phyloP scores from a whole-genome alignment of 1,140 invertebrate species.

The Trissolcus basalis region DNA sequence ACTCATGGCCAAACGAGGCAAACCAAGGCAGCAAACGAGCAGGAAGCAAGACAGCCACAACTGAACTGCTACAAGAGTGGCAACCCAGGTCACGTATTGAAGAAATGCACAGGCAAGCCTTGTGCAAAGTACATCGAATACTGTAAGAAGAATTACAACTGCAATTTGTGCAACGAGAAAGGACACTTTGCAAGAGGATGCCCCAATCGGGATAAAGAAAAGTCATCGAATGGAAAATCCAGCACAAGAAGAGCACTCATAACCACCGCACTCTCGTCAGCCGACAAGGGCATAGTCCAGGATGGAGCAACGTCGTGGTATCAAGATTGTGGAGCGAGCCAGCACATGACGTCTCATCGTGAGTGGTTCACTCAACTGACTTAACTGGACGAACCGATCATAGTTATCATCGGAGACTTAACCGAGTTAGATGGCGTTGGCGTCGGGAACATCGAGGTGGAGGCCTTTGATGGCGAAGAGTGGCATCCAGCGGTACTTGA shows the following conservation, averaged over 20 bases:
- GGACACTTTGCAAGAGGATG: not conserved
- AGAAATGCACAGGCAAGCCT: constrained; percentile 43
- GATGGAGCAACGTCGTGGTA: constrained; percentile 19
- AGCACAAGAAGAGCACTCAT: not conserved
- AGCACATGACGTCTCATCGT: constrained; percentile 48
- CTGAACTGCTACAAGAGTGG: constrained; percentile 44
- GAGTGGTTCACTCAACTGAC: constrained; percentile 32
- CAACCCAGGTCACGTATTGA: constrained; percentile 43
- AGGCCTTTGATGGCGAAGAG: constrained; percentile 43
- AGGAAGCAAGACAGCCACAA: not conserved
- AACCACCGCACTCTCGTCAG: not conserved
- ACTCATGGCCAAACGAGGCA: constrained; percentile 6
- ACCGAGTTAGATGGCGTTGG: constrained; percentile 35
- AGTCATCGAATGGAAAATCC: not conserved
- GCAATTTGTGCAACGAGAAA: constrained; percentile 17
- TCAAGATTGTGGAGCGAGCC: constrained; percentile 53
- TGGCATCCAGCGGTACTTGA: constrained; percentile 44
- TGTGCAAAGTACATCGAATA: constrained; percentile 51
- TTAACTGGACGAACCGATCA: constrained; percentile 21
- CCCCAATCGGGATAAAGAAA: not conserved
- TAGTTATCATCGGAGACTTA: constrained; percentile 47
- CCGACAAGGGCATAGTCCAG: not conserved
- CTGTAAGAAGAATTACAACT: constrained; percentile 50
- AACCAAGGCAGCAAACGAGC: not conserved
- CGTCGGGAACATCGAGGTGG: constrained; percentile 22